phyloP scores from a whole-genome alignment of 2,113 vertebrate genomes.

The Geococcyx californianus region DNA sequence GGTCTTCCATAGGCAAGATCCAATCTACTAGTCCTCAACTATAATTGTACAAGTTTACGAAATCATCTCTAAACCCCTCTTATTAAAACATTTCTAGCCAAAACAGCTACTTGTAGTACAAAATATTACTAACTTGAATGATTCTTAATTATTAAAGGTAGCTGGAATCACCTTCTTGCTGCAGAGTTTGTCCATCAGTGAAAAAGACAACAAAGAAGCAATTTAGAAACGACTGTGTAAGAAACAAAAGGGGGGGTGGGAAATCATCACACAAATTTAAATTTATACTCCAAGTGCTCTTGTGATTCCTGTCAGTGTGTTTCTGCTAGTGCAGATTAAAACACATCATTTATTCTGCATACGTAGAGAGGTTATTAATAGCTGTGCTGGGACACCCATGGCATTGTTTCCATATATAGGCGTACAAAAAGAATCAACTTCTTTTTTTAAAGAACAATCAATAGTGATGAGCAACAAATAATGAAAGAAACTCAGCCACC shows the following conservation, averaged over 20 bases:
- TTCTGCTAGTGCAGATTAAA: neutral
- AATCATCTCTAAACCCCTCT: neutral
- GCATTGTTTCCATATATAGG: conserved; percentile 5
- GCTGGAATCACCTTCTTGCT: neutral
- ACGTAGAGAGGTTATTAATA: conserved; percentile 3
- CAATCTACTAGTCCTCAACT: neutral
- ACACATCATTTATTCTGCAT: conserved; percentile 4
- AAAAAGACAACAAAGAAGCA: neutral
- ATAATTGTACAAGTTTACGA: neutral
- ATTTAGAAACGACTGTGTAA: neutral
- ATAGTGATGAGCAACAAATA: neutral
- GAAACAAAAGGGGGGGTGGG: neutral
- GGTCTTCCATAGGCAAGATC: neutral
- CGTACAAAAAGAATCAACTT: neutral
- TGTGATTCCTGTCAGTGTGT: neutral
- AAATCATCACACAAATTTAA: neutral
- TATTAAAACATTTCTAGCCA: neutral
- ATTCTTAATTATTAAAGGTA: neutral
- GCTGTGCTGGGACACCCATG: neutral
- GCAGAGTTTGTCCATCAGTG: neutral
- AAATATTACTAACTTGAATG: neutral
- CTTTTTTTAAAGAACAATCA: neutral
- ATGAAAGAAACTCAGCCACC: neutral
- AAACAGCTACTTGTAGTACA: neutral
- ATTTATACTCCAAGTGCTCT: neutral